phyloP scores from a whole-genome alignment of 2,797 vertebrate genomes.

The Pangasius sanitwongsei region DNA sequence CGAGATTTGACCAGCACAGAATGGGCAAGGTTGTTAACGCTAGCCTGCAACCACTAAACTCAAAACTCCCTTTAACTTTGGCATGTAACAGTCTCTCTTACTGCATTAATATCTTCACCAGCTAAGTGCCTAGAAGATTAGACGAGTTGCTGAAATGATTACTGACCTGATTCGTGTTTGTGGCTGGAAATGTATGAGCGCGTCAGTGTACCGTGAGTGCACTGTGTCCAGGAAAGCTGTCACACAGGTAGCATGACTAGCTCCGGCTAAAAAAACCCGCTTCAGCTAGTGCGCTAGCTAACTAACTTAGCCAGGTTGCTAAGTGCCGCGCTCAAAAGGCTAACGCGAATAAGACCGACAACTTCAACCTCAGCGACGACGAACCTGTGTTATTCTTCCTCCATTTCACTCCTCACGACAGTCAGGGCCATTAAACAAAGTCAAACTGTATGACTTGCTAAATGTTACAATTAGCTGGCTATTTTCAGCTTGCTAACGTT shows the following conservation, averaged over 20 bases:
- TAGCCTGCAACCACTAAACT: conserved; percentile 24
- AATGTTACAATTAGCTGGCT: conserved; percentile 29
- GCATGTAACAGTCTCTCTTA: neutral
- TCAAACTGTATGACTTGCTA: neutral
- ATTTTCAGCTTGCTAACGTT: conserved; percentile 27
- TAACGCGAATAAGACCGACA: neutral
- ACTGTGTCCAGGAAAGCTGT: conserved; percentile 66
- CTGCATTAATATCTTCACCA: neutral
- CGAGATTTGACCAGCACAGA: neutral
- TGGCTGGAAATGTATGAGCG: conserved; percentile 4
- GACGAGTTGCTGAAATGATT: neutral
- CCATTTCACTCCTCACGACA: neutral
- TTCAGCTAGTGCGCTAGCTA: conserved; percentile 23
- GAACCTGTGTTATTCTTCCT: neutral
- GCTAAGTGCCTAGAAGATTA: accelerated
- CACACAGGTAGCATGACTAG: conserved; percentile 65
- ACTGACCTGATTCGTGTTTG: conserved; percentile 32
- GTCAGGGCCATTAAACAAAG: neutral
- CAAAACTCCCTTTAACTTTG: conserved; percentile 29
- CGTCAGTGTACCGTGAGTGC: conserved; percentile 18
- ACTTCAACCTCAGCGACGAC: neutral
- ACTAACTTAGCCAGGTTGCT: conserved; percentile 29
- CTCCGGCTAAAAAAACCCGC: conserved; percentile 22
- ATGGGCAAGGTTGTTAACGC: conserved; percentile 17
- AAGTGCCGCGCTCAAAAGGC: conserved; percentile 41